A percentile compares a stretch with the other conserved stretches of the same genome.
phyloP scores from a whole-genome alignment of 2,797 vertebrate genomes.

The Gadopsis bispinosus region DNA sequence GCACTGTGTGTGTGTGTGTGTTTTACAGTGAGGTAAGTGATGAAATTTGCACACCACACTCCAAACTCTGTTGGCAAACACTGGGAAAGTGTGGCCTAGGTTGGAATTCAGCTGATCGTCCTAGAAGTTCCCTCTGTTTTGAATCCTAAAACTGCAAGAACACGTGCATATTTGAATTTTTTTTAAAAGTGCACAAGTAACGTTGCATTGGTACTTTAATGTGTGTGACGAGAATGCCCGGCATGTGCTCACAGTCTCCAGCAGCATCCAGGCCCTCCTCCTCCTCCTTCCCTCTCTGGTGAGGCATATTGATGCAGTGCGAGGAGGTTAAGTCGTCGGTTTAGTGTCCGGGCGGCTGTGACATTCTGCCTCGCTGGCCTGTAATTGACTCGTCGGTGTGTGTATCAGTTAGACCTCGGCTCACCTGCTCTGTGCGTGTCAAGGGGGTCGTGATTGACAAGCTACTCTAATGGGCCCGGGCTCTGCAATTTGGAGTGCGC shows the following conservation, averaged over 20 bases:
- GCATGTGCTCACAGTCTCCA: not conserved
- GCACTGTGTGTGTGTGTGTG: not conserved
- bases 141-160: not conserved
- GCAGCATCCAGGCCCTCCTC: constrained; percentile 24
- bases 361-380: constrained; percentile 76
- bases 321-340: constrained; percentile 76
- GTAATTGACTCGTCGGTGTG: constrained; percentile 80
- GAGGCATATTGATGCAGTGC: constrained; percentile 75
- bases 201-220: not conserved
- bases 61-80: not conserved
- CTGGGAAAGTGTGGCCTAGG: no score
- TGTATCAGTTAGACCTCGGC: constrained; percentile 66
- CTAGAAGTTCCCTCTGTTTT: not conserved
- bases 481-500: constrained; percentile 48
- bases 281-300: constrained; percentile 2
- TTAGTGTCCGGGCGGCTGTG: constrained; percentile 77
- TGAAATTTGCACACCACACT: not conserved
- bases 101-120: not conserved
- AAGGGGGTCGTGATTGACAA: constrained; percentile 75
- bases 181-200: not conserved
- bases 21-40: constrained; percentile 9
- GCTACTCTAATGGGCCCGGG: constrained; percentile 53
- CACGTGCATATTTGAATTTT: not conserved
- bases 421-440: constrained; percentile 76
- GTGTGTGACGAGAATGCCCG: not conserved